These are phyloP conservation scores for Callinectes sapidus DNA, from an alignment of 2,888 invertebrate species.

Conservation along the genomic window DNA sequence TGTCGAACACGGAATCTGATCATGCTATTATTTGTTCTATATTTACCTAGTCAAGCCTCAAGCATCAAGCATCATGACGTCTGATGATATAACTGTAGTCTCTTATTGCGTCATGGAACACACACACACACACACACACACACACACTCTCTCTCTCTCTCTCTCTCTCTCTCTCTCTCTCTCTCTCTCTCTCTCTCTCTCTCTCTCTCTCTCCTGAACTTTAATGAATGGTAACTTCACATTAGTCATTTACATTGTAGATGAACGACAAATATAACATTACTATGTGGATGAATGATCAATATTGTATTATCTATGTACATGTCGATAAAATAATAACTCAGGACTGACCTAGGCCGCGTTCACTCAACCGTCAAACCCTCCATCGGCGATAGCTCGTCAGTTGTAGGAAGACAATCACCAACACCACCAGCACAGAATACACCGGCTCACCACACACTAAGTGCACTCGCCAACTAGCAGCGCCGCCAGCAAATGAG, in stretches of 20 bases:
- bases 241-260: neutral
- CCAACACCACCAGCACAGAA: neutral
- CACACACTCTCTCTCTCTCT: conserved; percentile 39
- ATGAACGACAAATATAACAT: neutral
- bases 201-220: neutral
- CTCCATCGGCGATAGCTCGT: neutral
- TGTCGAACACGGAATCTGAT: no score
- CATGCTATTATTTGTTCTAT: no score
- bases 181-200: no score
- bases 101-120: no score
- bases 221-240: neutral
- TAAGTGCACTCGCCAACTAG: neutral
- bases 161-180: no score
- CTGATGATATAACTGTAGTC: no score
- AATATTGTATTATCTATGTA: neutral
- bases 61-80: no score
- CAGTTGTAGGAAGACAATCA: neutral
- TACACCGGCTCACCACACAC: neutral
- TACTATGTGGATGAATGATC: neutral
- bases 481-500: neutral
- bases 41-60: no score
- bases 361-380: neutral
- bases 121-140: neutral
- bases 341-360: neutral
- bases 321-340: neutral